phyloP scores from a whole-genome alignment of 1,140 invertebrate genomes.

The Tyrophagus putrescentiae region DNA sequence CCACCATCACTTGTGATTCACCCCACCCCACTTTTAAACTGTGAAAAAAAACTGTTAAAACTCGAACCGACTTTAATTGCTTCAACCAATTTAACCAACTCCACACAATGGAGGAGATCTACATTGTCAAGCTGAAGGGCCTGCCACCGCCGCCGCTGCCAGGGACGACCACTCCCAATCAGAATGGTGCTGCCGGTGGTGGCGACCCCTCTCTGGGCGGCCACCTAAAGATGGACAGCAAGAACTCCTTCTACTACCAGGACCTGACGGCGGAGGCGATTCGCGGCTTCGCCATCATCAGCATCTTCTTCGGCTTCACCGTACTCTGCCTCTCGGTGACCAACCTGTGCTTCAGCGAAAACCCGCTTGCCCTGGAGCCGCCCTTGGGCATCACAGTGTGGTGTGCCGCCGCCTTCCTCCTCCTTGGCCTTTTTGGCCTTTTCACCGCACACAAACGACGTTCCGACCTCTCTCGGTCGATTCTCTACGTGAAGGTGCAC shows the following conservation, averaged over 20 bases:
- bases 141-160: slow-evolving; percentile 8
- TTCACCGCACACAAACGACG: slow-evolving; percentile 15
- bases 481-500: slow-evolving; percentile 3
- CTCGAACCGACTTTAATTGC: too few species aligned
- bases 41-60: too few species aligned
- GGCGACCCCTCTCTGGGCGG: too few species aligned
- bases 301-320: slow-evolving; percentile 4
- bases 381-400: slow-evolving; percentile 11
- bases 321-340: slow-evolving; percentile 2
- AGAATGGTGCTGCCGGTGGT: too few species aligned
- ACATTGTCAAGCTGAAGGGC: slow-evolving; percentile 16
- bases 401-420: not conserved
- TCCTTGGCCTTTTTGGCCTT: slow-evolving; percentile 7
- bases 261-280: slow-evolving; percentile 14
- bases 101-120: slow-evolving; percentile 13
- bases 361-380: not conserved
- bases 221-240: not conserved
- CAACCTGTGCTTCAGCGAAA: slow-evolving; percentile 8
- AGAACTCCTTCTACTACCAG: slow-evolving; percentile 6
- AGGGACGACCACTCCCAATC: not conserved
- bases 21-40: too few species aligned
- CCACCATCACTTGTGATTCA: too few species aligned
- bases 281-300: not conserved
- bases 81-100: not conserved
- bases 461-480: slow-evolving; percentile 4